Base-by-base conservation (phyloP, 2,888 invertebrate genomes). In the Andricus curvator region DNA sequence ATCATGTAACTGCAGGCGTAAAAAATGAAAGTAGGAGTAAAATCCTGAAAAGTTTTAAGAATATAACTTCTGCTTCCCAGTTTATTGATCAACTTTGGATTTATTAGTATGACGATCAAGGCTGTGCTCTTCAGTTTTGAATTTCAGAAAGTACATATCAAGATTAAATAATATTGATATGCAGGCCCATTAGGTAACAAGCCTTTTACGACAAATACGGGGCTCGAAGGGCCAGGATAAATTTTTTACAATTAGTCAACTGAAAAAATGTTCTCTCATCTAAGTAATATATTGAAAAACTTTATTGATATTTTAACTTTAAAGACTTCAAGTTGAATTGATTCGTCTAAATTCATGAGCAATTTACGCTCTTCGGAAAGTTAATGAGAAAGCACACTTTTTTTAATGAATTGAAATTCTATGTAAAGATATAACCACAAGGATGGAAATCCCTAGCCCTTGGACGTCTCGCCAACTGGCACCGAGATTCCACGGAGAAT, bases 401-500 rank as follows among this genome's bases (percentile, higher is more conserved):
- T 62, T 62, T 4, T 17, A 25, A 17, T 62, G 25, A 62, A 25
- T 29, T 13, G 56, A 74, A 74, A 74, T 56, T 56, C 56, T 51
- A 74, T n/a, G 2, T 51, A 56, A 11, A 56, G 74, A 22, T n/a
- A 74, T 20, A 37, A 56, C 33, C 56, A 37, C 56, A 56, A 48
- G 4, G n/a, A 74, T 74, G 51, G 6, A 56, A 74, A 56, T 51
- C 68, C 25, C 29, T 29, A 29, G 51, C 29, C 51, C 70, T 80
- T 67, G 68, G 66, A 81, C 77, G 77, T 60, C 56, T 37, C 37
- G 67, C 76, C 22, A 60, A 22, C 11, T 44, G 15, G 67, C 77
- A 79, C 80, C 48, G 80, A 79, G 80, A 83, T 82, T 82, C 80
- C 79, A 29, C 48, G 64, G 76, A 74, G 79, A 85, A 76, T 79